Evolutionary conservation across 2,888 invertebrate genomes (phyloP), one percentile per base, ranked within the genome.

Genomic region (Chironomus riparius): DNA sequence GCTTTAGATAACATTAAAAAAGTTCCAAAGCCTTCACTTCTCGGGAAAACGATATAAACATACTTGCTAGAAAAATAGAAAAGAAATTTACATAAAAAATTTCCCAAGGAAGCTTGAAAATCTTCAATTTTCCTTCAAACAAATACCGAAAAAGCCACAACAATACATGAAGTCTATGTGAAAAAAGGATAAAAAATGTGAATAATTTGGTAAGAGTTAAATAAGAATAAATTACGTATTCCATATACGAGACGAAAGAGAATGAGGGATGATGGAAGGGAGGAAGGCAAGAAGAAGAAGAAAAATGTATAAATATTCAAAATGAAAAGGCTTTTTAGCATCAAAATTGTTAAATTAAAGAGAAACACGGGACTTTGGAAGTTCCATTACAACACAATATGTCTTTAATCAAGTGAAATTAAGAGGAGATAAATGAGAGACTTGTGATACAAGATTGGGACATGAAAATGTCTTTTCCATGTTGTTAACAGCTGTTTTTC

Each of bases 401-500:
- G 56, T 56, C 56, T 56, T 56, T 56, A 56, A 56, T 56, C 56
- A 56, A 56, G 15, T 5, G 15, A 15, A 50, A 50, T 15, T 50
- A 15, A 50, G 15, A 56, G 65, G 24, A 22, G 22, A 65, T n/a
- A 65, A 24, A 21, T 24, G 65, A 65, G 21, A 65, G 21, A 21
- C 21, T 21, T 21, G 24, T 7, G 13, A 65, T 7, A 24, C 18
- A 22, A 65, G 24, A 65, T 18, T 10, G 13, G 65, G 13, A 24
- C 65, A 65, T 65, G 65, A 65, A 65, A 65, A 65, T 65, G 15
- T 56, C 56, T 56, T 56, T 56, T 56, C 56, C 18, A 56, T 56
- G 65, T 65, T 65, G 65, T 65, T 65, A 65, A 65, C 65, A 65
- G 65, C 65, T 65, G 65, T 65, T 65, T 38, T 65, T 65, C 65